phyloP scores from a whole-genome alignment of 2,888 invertebrate genomes.

The Rosalia funebris region DNA sequence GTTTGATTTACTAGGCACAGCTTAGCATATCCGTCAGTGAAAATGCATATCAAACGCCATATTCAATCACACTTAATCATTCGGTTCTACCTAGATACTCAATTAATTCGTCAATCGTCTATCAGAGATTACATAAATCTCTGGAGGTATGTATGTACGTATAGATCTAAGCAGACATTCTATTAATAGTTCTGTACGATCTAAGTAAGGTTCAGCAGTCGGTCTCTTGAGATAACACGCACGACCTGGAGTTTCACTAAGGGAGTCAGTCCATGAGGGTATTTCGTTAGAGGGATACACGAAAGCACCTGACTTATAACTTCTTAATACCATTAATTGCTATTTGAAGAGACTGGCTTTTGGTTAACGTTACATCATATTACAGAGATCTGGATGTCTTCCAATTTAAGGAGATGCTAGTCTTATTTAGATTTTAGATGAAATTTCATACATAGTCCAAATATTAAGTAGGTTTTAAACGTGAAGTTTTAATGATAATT shows the following conservation, averaged over 20 bases:
- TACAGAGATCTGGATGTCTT: conserved; percentile 1
- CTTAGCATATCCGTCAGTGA: too few species aligned
- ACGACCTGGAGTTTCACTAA: conserved; percentile 11
- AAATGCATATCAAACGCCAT: too few species aligned
- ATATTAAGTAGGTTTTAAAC: too few species aligned
- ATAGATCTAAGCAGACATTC: not conserved
- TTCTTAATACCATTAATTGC: conserved; percentile 24
- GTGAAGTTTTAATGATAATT: too few species aligned
- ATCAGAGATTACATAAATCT: not conserved
- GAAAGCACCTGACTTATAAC: conserved; percentile 27
- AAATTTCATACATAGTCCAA: too few species aligned
- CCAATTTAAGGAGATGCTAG: not conserved
- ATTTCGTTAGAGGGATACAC: conserved; percentile 13
- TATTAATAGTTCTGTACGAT: conserved; percentile 20
- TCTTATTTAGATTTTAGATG: too few species aligned
- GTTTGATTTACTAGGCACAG: too few species aligned
- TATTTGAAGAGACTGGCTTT: conserved; percentile 16
- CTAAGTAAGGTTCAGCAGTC: conserved; percentile 3
- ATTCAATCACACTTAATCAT: too few species aligned
- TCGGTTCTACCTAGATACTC: too few species aligned
- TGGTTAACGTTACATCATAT: not conserved
- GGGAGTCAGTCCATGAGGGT: conserved; percentile 6
- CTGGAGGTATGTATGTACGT: conserved; percentile 2
- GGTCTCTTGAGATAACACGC: conserved; percentile 9
- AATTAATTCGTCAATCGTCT: not conserved